These are phyloP conservation scores for Tribolium madens DNA, from an alignment of 1,140 invertebrate genomes.

Conservation along the genomic window DNA sequence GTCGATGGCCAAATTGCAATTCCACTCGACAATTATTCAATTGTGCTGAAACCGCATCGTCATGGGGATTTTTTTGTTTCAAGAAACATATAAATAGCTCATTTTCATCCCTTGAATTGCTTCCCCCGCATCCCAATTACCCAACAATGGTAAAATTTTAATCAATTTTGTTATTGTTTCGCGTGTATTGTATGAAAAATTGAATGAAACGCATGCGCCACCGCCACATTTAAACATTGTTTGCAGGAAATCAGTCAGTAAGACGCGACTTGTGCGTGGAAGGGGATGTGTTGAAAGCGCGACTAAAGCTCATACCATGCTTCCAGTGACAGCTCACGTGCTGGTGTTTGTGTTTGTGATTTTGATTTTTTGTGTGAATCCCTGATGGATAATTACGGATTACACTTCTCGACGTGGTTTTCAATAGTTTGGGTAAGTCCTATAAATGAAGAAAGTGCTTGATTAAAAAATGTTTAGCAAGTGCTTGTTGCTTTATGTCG, in stretches of 20 bases:
- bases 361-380: not conserved
- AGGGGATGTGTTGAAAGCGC: not conserved
- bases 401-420: not conserved
- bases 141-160: constrained; percentile 39
- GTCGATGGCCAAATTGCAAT: not conserved
- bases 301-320: constrained; percentile 8
- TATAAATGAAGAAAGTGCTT: not conserved
- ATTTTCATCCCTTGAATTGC: constrained; percentile 1
- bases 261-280: not conserved
- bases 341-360: not conserved
- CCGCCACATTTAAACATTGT: constrained; percentile 26
- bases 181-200: constrained; percentile 39
- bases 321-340: constrained; percentile 17
- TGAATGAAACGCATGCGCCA: constrained; percentile 34
- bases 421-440: not conserved
- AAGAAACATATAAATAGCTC: too few species aligned
- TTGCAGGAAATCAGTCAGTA: constrained; percentile 36
- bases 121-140: constrained; percentile 8
- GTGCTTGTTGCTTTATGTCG: constrained; percentile 23
- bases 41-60: not conserved
- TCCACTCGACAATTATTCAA: constrained; percentile 3
- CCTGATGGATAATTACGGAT: not conserved
- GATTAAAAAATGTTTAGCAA: constrained; percentile 28
- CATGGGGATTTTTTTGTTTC: not conserved
- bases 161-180: constrained; percentile 47